Evolutionary conservation across 2,113 vertebrate genomes (phyloP), one percentile per base, ranked within the genome.

Genomic region (Gallinago media): DNA sequence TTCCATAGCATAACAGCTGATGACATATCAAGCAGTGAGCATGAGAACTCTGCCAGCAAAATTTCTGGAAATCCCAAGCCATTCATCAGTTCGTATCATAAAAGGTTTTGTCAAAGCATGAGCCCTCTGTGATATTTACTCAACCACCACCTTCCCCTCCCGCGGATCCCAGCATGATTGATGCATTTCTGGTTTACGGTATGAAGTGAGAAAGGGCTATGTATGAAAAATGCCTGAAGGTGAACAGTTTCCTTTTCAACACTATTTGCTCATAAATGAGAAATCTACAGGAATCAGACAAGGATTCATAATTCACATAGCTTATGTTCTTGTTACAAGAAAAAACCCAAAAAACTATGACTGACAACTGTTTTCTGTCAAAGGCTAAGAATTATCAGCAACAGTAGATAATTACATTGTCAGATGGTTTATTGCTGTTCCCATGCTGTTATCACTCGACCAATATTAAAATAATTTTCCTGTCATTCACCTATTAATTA

Each of bases 191-290:
- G 27, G 46, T 74, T 52, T 40, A 92, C 16, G 18, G 88, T n/a
- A 87, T 56, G 40, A 90, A 86, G 47, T 44, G 55, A 92, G 52
- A 79, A 79, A 62, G 71, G 54, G 58, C 20, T 44, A 21, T 4
- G 31, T 18, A 66, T 31, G 72, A 68, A 85, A 89, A 85, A 59
- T 6, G 89, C 67, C 80, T 72, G 17, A 80, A 91, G 68, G 27
- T 5, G 1, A 75, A 81, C 66, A 61, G 38, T 91, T 89, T 91
- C 58, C 80, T 88, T 94, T 92, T 94, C 95, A 93, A 92, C 50
- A 74, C 27, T 13, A 8, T 63, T 94, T 89, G 44, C 62, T 94
- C 29, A 18, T 29, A 71, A 73, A 70, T 40, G 56, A 65, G 47
- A 66, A 73, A 50, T 32, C 75, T 86, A 70, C 19, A 79, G 75